Conservation (phyloP, 2,113 vertebrate species). For the Notiomystis cincta region DNA sequence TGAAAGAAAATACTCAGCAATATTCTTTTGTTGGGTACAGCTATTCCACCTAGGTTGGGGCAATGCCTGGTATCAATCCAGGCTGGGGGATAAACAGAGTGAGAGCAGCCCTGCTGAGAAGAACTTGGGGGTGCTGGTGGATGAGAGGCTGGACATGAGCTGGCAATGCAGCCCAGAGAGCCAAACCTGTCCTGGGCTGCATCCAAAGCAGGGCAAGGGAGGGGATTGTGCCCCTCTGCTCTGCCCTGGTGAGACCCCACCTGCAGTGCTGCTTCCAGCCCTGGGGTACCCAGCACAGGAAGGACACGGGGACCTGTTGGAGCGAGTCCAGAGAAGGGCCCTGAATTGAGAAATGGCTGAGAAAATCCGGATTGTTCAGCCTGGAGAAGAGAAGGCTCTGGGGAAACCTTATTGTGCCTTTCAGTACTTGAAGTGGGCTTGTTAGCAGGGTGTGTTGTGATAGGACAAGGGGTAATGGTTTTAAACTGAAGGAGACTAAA, state of each 20-base stretch:
- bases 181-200: neutral
- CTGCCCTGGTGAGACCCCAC: neutral
- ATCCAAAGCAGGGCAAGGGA: neutral
- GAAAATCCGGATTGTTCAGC: neutral
- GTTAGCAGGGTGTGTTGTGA: neutral
- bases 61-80: neutral
- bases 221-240: neutral
- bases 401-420: neutral
- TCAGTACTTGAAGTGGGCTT: neutral
- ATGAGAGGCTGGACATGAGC: neutral
- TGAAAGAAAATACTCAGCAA: neutral
- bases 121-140: neutral
- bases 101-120: neutral
- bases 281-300: neutral
- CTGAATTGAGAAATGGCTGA: neutral
- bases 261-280: neutral
- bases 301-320: neutral
- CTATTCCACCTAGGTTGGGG: neutral
- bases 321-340: accelerated
- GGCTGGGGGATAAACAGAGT: neutral
- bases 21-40: neutral
- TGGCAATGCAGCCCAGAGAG: neutral
- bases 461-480: neutral
- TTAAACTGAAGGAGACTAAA: neutral
- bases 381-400: neutral